Percentiles rank a stretch among this genome's conserved stretches.
phyloP scores from a whole-genome alignment of 2,113 vertebrate species.

The Melanocharis versteri region DNA sequence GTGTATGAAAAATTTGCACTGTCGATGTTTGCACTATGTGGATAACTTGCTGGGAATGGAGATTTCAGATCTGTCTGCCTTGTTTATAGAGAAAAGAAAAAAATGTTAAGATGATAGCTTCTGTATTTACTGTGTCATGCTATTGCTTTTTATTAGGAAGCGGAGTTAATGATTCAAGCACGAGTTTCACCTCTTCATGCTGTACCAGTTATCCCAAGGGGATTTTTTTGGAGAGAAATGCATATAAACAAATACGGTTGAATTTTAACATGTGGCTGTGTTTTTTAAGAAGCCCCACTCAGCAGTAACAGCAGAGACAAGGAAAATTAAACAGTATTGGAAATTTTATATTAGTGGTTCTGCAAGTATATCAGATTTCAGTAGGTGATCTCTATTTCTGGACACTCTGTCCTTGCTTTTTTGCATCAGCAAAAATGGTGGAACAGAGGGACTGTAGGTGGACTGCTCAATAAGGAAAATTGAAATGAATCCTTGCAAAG shows the following conservation, averaged over 20 bases:
- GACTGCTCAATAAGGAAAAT: background rate
- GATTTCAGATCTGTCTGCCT: background rate
- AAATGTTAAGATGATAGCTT: background rate
- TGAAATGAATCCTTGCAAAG: background rate
- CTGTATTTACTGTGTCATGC: background rate
- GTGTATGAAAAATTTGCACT: background rate
- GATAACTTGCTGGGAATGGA: background rate
- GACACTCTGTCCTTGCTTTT: background rate
- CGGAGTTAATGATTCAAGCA: slow-evolving; percentile 20
- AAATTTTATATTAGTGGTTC: background rate
- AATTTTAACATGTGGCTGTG: background rate
- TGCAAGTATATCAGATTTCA: background rate
- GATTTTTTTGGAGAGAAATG: background rate
- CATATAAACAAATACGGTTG: background rate
- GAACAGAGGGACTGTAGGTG: background rate
- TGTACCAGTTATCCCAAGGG: background rate
- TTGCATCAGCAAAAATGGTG: background rate
- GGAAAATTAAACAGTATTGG: background rate
- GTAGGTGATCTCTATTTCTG: background rate
- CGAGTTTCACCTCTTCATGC: background rate
- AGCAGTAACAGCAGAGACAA: background rate
- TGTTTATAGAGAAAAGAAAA: background rate
- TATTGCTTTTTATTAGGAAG: slow-evolving; percentile 2
- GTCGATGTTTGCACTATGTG: background rate
- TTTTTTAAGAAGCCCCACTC: background rate